Evolutionary conservation across 2,113 vertebrate species (phyloP).

Genomic region (Siniperca knerii): DNA sequence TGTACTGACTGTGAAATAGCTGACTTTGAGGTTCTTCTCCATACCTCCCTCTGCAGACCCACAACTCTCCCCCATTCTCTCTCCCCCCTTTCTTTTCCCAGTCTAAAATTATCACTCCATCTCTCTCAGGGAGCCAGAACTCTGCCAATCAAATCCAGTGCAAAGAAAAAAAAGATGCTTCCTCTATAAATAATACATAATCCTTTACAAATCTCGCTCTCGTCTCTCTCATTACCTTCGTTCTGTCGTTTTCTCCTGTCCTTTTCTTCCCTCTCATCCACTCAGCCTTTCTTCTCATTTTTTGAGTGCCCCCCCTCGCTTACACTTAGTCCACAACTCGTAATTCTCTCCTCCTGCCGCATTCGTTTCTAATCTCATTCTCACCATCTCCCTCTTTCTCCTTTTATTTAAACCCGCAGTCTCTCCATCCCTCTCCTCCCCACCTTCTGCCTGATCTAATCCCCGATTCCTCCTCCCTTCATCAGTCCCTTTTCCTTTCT

Average conservation of each 20-base stretch:
- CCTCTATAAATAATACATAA: conserved; percentile 84
- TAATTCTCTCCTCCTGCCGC: conserved; percentile 23
- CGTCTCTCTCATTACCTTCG: conserved; percentile 76
- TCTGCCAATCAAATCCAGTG: conserved; percentile 78
- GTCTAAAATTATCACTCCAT: conserved; percentile 82
- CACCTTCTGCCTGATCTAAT: conserved; percentile 62
- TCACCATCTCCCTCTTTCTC: conserved; percentile 56
- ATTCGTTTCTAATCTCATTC: conserved; percentile 66
- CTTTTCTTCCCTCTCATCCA: conserved; percentile 18
- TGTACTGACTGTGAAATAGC: conserved; percentile 65
- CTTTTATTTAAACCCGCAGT: conserved; percentile 56
- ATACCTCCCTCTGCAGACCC: conserved; percentile 53
- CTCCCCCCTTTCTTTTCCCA: conserved; percentile 24
- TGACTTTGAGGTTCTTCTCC: conserved; percentile 76
- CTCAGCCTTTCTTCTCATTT: conserved; percentile 41
- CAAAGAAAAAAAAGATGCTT: conserved; percentile 49
- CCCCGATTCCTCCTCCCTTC: conserved; percentile 56
- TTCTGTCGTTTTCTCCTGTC: conserved; percentile 61
- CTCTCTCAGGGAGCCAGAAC: conserved; percentile 70
- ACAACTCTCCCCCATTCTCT: conserved; percentile 23
- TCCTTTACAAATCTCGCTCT: conserved; percentile 77
- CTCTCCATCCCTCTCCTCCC: conserved; percentile 53
- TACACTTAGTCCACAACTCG: conserved; percentile 49
- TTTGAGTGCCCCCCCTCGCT: conserved; percentile 16
- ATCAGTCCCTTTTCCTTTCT: conserved; percentile 24